Evolutionary conservation across 1,140 invertebrate species (phyloP).

Genomic region (Planococcus citri): DNA sequence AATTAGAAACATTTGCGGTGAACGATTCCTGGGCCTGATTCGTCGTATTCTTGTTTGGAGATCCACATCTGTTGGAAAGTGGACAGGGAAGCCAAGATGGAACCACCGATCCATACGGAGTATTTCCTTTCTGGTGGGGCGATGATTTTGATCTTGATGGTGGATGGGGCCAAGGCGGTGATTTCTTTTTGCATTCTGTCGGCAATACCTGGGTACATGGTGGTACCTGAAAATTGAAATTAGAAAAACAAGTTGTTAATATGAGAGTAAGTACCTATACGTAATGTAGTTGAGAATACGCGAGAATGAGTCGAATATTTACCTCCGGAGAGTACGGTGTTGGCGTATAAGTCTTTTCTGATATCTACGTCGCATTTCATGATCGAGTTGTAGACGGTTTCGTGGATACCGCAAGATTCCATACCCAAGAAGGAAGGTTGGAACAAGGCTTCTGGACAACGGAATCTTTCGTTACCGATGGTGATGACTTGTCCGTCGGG

Average conservation of each 20-base stretch:
- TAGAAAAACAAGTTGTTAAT: background rate
- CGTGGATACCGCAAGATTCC: constrained; percentile 71
- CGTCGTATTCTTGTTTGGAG: constrained; percentile 84
- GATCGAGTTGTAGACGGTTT: constrained; percentile 78
- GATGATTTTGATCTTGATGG: constrained; percentile 90
- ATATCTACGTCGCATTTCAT: constrained; percentile 83
- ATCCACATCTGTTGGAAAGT: constrained; percentile 85
- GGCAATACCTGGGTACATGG: constrained; percentile 65
- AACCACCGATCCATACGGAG: constrained; percentile 82
- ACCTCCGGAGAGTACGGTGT: constrained; percentile 54
- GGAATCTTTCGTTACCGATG: constrained; percentile 78
- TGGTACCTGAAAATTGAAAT: constrained; percentile 37
- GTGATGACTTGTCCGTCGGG: constrained; percentile 67
- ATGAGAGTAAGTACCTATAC: background rate
- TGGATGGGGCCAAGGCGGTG: constrained; percentile 58
- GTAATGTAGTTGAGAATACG: background rate
- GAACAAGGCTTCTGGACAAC: constrained; percentile 75
- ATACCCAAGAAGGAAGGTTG: constrained; percentile 68
- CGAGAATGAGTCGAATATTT: background rate
- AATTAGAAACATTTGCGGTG: constrained; percentile 88
- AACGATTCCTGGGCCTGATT: constrained; percentile 81
- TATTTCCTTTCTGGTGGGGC: constrained; percentile 85
- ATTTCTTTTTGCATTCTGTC: constrained; percentile 77
- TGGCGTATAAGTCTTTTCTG: constrained; percentile 61
- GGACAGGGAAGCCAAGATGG: constrained; percentile 69